Evolutionary conservation across 2,113 vertebrate genomes (phyloP).

Genomic region (Podarcis muralis): DNA sequence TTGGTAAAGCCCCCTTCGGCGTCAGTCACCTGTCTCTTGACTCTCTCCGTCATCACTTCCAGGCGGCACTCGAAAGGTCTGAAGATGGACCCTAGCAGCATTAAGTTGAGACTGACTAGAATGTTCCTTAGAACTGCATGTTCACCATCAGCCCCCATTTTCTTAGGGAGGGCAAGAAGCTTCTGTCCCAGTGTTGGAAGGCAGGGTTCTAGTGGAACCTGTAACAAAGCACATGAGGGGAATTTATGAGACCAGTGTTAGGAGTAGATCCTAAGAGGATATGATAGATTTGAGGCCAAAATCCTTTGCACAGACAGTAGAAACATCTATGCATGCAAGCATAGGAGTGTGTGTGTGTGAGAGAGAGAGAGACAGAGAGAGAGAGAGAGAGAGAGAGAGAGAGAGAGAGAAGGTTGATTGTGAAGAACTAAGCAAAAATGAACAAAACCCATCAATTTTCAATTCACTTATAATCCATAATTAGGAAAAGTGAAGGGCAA

Average conservation of each 20-base stretch:
- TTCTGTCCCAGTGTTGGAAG: slow-evolving; percentile 49
- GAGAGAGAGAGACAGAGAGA: too few relatives aligned
- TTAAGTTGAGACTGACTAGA: slow-evolving; percentile 76
- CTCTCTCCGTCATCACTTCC: slow-evolving; percentile 67
- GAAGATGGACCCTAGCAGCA: slow-evolving; percentile 73
- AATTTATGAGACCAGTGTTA: background rate
- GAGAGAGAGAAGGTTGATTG: background rate
- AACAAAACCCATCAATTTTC: background rate
- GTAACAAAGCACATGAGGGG: slow-evolving; percentile 39
- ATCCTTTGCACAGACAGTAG: background rate
- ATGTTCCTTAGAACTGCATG: slow-evolving; percentile 72
- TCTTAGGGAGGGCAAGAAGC: slow-evolving; percentile 39
- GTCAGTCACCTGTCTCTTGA: slow-evolving; percentile 73
- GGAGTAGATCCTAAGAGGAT: background rate
- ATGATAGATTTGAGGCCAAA: background rate
- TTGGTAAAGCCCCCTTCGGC: slow-evolving; percentile 70
- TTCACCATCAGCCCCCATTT: slow-evolving; percentile 76
- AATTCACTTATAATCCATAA: background rate
- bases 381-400: too few relatives aligned
- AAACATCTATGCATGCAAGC: background rate
- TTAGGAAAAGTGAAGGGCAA: background rate
- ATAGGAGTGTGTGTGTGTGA: background rate
- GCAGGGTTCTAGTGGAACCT: slow-evolving; percentile 44
- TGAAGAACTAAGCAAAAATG: background rate
- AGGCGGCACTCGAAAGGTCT: slow-evolving; percentile 74